phyloP scores from a whole-genome alignment of 2,888 invertebrate genomes.

The Cheilosia variabilis region DNA sequence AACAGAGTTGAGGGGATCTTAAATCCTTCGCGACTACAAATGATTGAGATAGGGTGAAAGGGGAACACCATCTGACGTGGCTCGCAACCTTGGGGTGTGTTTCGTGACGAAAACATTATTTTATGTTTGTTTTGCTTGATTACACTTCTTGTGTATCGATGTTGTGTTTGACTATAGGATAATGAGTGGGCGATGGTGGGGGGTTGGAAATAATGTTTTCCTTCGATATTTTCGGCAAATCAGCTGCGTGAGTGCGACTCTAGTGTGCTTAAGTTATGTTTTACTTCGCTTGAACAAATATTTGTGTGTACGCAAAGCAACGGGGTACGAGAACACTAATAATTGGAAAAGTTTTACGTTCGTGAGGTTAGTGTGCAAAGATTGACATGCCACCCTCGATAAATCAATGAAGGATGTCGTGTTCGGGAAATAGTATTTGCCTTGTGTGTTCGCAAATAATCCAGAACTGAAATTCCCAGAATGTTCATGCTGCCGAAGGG shows the following conservation, averaged over 20 bases:
- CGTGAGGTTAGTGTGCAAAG: slow-evolving; percentile 32
- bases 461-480: neutral
- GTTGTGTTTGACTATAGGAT: slow-evolving; percentile 62
- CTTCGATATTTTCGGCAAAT: slow-evolving; percentile 42
- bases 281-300: slow-evolving; percentile 43
- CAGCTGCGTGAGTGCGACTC: slow-evolving; percentile 32
- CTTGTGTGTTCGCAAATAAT: neutral
- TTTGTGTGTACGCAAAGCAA: slow-evolving; percentile 5
- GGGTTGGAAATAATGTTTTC: neutral
- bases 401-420: slow-evolving; percentile 10
- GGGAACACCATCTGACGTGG: slow-evolving; percentile 26
- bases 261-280: slow-evolving; percentile 44
- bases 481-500: too few species aligned
- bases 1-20: slow-evolving; percentile 30
- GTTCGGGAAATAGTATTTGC: neutral
- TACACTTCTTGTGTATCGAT: slow-evolving; percentile 34
- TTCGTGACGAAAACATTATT: slow-evolving; percentile 55
- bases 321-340: slow-evolving; percentile 40
- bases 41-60: slow-evolving; percentile 8
- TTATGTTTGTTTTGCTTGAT: slow-evolving; percentile 69
- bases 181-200: slow-evolving; percentile 45
- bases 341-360: slow-evolving; percentile 68
- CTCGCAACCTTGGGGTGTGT: slow-evolving; percentile 41
- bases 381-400: slow-evolving; percentile 34
- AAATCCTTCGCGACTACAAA: slow-evolving; percentile 51